Conservation (phyloP, 2,113 vertebrate species). For the Oxyruncus cristatus region DNA sequence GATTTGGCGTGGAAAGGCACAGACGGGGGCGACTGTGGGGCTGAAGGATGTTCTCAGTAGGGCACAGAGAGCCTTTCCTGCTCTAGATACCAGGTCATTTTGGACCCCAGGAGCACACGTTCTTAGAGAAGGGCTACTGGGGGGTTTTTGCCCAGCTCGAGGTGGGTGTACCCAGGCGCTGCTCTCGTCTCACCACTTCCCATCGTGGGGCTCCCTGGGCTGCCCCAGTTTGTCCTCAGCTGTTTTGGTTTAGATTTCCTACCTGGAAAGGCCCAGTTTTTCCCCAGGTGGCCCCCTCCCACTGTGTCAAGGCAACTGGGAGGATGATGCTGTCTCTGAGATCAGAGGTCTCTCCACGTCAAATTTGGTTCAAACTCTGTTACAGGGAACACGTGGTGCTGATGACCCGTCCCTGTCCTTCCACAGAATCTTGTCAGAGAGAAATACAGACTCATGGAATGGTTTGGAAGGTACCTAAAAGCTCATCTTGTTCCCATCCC, state of each 20-base stretch:
- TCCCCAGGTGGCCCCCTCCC: neutral
- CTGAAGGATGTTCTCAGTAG: neutral
- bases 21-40: fast-evolving
- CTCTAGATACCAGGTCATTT: neutral
- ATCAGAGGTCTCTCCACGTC: neutral
- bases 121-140: fast-evolving
- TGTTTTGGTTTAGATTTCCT: neutral
- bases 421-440: neutral
- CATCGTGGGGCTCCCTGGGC: neutral
- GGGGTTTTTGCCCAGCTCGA: neutral
- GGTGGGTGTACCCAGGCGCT: fast-evolving
- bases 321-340: neutral
- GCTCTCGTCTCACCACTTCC: neutral
- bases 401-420: neutral
- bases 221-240: neutral
- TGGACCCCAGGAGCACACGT: fast-evolving
- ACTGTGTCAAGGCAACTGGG: fast-evolving
- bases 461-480: neutral
- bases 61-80: neutral
- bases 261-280: neutral
- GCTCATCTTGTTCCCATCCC: neutral
- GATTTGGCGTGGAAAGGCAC: fast-evolving
- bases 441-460: neutral
- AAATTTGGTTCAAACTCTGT: neutral
- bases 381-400: fast-evolving